Base-by-base conservation (phyloP, 2,888 invertebrate species). In the Stenotaenia linearis region DNA sequence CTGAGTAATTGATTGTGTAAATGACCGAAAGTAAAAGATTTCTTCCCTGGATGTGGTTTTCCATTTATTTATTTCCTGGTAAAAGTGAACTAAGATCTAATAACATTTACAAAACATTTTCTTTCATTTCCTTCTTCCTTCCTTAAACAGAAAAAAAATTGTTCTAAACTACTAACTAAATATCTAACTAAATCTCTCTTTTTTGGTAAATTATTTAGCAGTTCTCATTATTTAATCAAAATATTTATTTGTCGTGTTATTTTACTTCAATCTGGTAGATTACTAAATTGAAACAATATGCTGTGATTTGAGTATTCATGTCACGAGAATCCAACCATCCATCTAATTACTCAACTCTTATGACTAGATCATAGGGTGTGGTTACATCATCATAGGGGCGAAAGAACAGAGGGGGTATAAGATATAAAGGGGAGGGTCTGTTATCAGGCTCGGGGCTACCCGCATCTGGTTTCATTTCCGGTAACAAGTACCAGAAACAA, bases 381-480 rank as follows among this genome's bases (percentile, higher is more conserved):
- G 50, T 50, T 50, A 50, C 50, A 50, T 50, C 50, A 50, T 50
- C 50, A 50, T 50, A 50, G 50, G 50, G 50, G 50, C 15, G 18
- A 50, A 50, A 50, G 21, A 50, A 50, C 50, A 50, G 40, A 40
- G 40, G 40, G 40, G 50, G 50, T 50, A 50, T 50, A 21, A 50
- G 50, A 50, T 50, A 50, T 50, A 50, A 21, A 50, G 50, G 3
- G 50, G n/a, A n/a, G 18, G 5, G 50, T 50, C 18, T 7, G 50
- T 50, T 50, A 50, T 50, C 50, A 50, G 18, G 50, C 76, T 30
- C 76, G 35, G 37, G 76, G 76, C 32, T 35, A 76, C 76, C 76
- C 32, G 37, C 32, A 76, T 76, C 37, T 76, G 32, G 76, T 76
- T 76, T 76, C 76, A 76, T 76, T 76, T 76, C 76, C 76, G 30